Evolutionary conservation across 2,888 invertebrate genomes (phyloP).

Genomic region (Schizotus pectinicornis): DNA sequence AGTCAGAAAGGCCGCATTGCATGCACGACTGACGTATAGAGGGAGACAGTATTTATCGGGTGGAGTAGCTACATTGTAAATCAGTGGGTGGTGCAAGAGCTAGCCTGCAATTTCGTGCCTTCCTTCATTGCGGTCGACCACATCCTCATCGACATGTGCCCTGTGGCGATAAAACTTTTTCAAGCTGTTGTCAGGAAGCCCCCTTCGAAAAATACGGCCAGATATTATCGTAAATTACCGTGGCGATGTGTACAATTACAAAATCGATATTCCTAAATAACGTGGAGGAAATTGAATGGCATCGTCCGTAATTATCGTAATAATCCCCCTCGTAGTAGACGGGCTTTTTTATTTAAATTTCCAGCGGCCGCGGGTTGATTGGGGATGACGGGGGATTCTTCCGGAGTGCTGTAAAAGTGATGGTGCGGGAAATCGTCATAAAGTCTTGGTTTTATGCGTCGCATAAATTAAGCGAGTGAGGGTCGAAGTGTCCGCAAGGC

Average conservation of each 20-base stretch:
- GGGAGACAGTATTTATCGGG: conserved; percentile 42
- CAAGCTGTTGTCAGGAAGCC: conserved; percentile 4
- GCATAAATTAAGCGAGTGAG: conserved; percentile 38
- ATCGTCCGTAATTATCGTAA: conserved; percentile 20
- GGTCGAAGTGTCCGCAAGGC: conserved; percentile 38
- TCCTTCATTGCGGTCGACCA: conserved; percentile 40
- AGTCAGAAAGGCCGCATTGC: conserved; percentile 33
- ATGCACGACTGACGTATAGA: conserved; percentile 41
- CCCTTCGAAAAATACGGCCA: conserved; percentile 7
- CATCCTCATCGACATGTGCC: conserved; percentile 31
- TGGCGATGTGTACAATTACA: conserved; percentile 20
- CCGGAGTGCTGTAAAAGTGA: not conserved
- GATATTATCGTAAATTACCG: conserved; percentile 25
- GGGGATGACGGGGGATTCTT: not conserved
- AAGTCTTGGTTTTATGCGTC: conserved; percentile 32
- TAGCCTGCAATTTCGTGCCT: conserved; percentile 44
- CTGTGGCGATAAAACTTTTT: conserved; percentile 2
- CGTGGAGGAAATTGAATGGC: conserved; percentile 17
- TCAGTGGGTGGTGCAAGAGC: conserved; percentile 40
- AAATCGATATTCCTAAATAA: conserved; percentile 21
- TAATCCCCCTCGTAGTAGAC: conserved; percentile 5
- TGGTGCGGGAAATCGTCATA: conserved; percentile 29
- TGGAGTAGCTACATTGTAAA: conserved; percentile 47
- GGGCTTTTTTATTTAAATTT: conserved; percentile 1
- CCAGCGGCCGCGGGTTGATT: not conserved